A percentile compares a stretch with the other conserved stretches of the same genome.
These are phyloP conservation scores for Calycopis cecrops DNA, from an alignment of 1,140 invertebrate species.

Conservation along the genomic window DNA sequence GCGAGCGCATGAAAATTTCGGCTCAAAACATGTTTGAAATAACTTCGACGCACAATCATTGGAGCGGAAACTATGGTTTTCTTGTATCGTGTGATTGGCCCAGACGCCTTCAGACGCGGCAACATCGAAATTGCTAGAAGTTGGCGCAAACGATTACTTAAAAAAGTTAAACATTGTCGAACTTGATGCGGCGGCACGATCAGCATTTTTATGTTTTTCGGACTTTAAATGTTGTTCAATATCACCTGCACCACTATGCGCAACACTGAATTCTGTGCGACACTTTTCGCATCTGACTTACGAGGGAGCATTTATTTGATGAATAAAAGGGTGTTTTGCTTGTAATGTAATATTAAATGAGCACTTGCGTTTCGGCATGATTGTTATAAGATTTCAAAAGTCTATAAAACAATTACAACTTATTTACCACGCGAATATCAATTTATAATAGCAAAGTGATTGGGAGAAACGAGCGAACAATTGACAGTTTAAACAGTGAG, in stretches of 20 bases:
- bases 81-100: conserved; percentile 19
- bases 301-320: conserved; percentile 34
- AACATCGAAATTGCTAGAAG: conserved; percentile 31
- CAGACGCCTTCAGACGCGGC: conserved; percentile 32
- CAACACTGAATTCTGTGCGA: conserved; percentile 41
- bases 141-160: conserved; percentile 19
- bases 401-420: conserved; percentile 5
- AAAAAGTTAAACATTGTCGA: conserved; percentile 37
- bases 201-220: conserved; percentile 46
- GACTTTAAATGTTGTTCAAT: conserved; percentile 51
- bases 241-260: conserved; percentile 41
- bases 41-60: conserved; percentile 39
- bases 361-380: conserved; percentile 18
- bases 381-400: conserved; percentile 12
- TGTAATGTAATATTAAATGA: conserved; percentile 20
- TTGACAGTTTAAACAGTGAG: too few relatives aligned
- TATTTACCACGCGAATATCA: background rate
- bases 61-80: conserved; percentile 37
- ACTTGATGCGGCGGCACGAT: conserved; percentile 40
- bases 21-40: conserved; percentile 25
- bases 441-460: too few relatives aligned
- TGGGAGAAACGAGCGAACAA: too few relatives aligned
- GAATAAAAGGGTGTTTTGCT: conserved; percentile 24
- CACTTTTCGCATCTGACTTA: conserved; percentile 48
- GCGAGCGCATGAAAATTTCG: conserved; percentile 36